A percentile compares a stretch with the other conserved stretches of the same genome.
phyloP scores from a whole-genome alignment of 2,888 invertebrate genomes.

The Diarsia dahlii region DNA sequence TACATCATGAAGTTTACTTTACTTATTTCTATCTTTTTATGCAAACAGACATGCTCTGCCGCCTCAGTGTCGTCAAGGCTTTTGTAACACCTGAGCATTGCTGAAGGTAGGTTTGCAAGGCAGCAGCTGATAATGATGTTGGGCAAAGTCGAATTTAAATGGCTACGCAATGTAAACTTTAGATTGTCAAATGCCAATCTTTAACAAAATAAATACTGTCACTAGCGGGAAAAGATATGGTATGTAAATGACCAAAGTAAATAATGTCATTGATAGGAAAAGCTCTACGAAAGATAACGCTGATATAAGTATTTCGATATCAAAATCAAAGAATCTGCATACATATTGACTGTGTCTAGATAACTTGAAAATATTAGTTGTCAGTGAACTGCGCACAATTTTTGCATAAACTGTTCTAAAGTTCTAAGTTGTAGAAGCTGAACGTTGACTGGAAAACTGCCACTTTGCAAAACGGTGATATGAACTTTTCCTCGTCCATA shows the following conservation, averaged over 20 bases:
- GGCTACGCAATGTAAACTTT: slow-evolving; percentile 33
- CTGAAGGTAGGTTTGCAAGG: slow-evolving; percentile 44
- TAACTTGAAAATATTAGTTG: slow-evolving; percentile 11
- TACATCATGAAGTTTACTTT: slow-evolving; percentile 29
- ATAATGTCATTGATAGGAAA: slow-evolving; percentile 55
- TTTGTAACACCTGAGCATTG: slow-evolving; percentile 34
- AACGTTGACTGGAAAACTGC: slow-evolving; percentile 1
- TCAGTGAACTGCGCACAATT: slow-evolving; percentile 14
- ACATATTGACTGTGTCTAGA: slow-evolving; percentile 26
- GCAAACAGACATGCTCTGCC: slow-evolving; percentile 42
- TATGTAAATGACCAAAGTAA: slow-evolving; percentile 58
- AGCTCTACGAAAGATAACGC: slow-evolving; percentile 42
- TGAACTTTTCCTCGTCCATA: slow-evolving; percentile 23
- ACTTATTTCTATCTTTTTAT: slow-evolving; percentile 23
- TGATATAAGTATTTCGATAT: slow-evolving; percentile 48
- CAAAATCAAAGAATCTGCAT: slow-evolving; percentile 55
- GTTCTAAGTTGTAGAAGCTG: neutral
- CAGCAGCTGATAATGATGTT: slow-evolving; percentile 47
- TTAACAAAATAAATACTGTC: slow-evolving; percentile 43
- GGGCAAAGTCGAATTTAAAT: slow-evolving; percentile 35
- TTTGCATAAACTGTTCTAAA: neutral
- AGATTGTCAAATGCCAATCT: slow-evolving; percentile 42
- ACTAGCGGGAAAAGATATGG: slow-evolving; percentile 50
- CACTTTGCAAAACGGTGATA: neutral
- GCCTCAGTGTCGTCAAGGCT: slow-evolving; percentile 34